Percentiles rank a stretch among this genome's conserved stretches.
Evolutionary conservation across 2,888 invertebrate genomes (phyloP).

Genomic region (Phaedon cochleariae): DNA sequence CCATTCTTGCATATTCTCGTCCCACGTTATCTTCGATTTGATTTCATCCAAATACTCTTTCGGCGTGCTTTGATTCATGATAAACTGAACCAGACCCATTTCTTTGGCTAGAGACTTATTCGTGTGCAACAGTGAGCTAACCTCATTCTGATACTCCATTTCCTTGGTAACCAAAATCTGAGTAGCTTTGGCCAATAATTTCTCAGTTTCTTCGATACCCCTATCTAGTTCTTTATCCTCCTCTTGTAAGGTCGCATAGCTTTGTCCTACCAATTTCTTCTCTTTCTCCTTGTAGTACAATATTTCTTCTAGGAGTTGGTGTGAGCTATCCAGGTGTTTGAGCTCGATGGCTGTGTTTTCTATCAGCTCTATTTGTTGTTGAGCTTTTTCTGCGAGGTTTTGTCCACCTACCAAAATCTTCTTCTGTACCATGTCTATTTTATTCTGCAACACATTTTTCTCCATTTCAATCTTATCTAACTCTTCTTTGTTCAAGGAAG

Average conservation of each 20-base stretch:
- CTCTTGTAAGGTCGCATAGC: conserved; percentile 87
- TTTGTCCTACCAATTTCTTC: conserved; percentile 86
- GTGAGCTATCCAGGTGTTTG: conserved; percentile 76
- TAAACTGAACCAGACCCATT: conserved; percentile 81
- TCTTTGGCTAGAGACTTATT: conserved; percentile 81
- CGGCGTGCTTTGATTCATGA: conserved; percentile 90
- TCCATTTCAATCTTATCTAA: conserved; percentile 64
- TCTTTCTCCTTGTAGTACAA: conserved; percentile 88
- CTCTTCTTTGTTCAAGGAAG: conserved; percentile 51
- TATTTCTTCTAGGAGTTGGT: conserved; percentile 79
- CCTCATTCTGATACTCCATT: conserved; percentile 47
- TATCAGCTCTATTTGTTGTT: conserved; percentile 84
- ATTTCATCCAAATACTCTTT: conserved; percentile 86
- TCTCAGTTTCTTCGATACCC: conserved; percentile 83
- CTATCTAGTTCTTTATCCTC: conserved; percentile 89
- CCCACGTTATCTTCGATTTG: conserved; percentile 90
- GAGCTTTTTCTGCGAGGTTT: conserved; percentile 93
- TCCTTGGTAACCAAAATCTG: conserved; percentile 77
- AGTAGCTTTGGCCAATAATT: conserved; percentile 80
- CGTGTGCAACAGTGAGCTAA: conserved; percentile 63
- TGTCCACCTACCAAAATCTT: conserved; percentile 97
- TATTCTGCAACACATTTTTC: conserved; percentile 65
- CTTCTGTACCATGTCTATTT: conserved; percentile 78
- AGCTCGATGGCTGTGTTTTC: conserved; percentile 84
- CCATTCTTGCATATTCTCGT: conserved; percentile 97